Evolutionary conservation across 2,888 invertebrate species (phyloP), one percentile per base, ranked within the genome.

Genomic region (Clistopyga incitator): DNA sequence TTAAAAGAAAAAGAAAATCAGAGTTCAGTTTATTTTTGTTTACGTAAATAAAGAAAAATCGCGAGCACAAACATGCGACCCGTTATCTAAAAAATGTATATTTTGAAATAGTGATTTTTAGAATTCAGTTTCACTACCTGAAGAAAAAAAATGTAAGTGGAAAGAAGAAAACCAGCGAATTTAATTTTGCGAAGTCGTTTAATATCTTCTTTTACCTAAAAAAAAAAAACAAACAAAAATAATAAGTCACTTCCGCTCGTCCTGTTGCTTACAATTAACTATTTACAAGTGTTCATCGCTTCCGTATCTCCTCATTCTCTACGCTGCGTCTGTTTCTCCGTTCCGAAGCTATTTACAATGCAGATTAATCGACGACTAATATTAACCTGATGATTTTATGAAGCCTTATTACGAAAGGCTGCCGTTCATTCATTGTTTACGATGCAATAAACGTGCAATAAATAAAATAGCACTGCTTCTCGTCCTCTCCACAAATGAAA

Each of bases 221-320:
- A 86, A 78, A 89, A 78, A 89, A 76, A 65, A 42, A 86, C 76
- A 89, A 78, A 89, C n/a, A n/a, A n/a, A n/a, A n/a, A n/a, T n/a
- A 87, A 87, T 89, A 88, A 87, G 84, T 87, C 86, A 76, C 85
- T 81, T 64, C 71, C 71, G 80, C 85, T 80, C 61, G 52, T 81
- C 59, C 59, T 56, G 70, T 72, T 42, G 59, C 83, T 88, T 85
- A 85, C 78, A 64, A 67, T 78, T 72, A 86, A 86, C 72, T 87
- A 86, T 88, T 81, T 86, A 88, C 85, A 88, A 81, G 67, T 59
- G 6, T 75, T 74, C 20, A 38, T 67, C 45, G 64, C 64, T 38
- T 38, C 38, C 2, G 10, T 4, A 38, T 38, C 10, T 38, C 13
- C 20, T 23, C 13, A 23, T 23, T 34, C 34, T 6, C 34, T 61